Evolutionary conservation across 2,888 invertebrate species (phyloP).

Genomic region (Ornithoptera alexandrae): DNA sequence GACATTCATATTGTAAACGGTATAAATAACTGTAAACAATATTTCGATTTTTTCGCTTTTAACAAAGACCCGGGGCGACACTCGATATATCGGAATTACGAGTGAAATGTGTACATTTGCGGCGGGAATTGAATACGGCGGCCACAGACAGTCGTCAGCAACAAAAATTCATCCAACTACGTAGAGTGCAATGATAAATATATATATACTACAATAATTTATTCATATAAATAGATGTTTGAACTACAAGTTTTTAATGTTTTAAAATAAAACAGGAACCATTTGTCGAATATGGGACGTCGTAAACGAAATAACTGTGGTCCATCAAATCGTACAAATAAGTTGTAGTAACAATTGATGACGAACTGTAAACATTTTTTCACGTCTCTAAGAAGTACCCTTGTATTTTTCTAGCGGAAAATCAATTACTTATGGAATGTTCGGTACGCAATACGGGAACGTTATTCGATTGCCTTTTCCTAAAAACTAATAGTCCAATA

Average conservation of each 20-base stretch:
- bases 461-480: neutral
- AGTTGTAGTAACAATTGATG: neutral
- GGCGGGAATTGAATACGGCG: slow-evolving; percentile 34
- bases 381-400: neutral
- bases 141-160: slow-evolving; percentile 39
- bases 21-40: neutral
- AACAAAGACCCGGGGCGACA: slow-evolving; percentile 7
- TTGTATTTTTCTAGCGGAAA: neutral
- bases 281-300: too few species aligned
- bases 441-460: neutral
- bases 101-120: slow-evolving; percentile 44
- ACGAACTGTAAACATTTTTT: neutral
- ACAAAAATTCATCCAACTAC: slow-evolving; percentile 19
- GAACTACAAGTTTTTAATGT: neutral
- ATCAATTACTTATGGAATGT: slow-evolving; percentile 6
- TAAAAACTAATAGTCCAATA: neutral
- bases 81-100: slow-evolving; percentile 30
- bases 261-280: too few species aligned
- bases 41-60: slow-evolving; percentile 7
- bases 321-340: neutral
- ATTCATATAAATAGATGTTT: too few species aligned
- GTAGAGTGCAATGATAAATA: neutral
- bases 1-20: neutral
- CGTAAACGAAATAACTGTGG: too few species aligned
- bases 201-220: too few species aligned